Evolutionary conservation across 2,888 invertebrate genomes (phyloP).

Genomic region (Harpalus rubripes): DNA sequence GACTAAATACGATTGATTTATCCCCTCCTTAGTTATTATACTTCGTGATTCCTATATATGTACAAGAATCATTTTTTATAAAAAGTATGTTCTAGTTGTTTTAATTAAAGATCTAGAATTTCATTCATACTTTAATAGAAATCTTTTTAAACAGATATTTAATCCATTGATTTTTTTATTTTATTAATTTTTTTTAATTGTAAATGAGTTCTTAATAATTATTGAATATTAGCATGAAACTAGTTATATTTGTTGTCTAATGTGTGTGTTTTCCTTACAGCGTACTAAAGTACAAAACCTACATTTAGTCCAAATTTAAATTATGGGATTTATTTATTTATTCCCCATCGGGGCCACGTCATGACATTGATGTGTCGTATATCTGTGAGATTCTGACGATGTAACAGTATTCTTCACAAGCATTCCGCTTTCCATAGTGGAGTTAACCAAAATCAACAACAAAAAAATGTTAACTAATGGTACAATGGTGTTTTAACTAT

Average conservation of each 20-base stretch:
- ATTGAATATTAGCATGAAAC: too few species aligned
- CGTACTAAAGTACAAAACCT: slow-evolving; percentile 72
- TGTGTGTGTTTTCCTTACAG: slow-evolving; percentile 72
- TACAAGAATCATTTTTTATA: too few species aligned
- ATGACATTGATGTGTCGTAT: slow-evolving; percentile 62
- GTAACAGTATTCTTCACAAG: slow-evolving; percentile 66
- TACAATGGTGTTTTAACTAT: slow-evolving; percentile 60
- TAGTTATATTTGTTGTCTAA: slow-evolving; percentile 2
- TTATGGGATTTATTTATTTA: slow-evolving; percentile 63
- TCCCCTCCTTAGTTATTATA: too few species aligned
- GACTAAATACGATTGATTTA: too few species aligned
- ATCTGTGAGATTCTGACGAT: slow-evolving; percentile 62
- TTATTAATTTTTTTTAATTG: too few species aligned
- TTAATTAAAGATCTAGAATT: too few species aligned
- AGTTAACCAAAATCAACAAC: slow-evolving; percentile 46
- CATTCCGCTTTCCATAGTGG: slow-evolving; percentile 66
- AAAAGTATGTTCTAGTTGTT: too few species aligned
- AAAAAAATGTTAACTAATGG: slow-evolving; percentile 56
- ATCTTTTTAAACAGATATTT: too few species aligned
- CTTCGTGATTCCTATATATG: too few species aligned
- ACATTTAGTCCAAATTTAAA: slow-evolving; percentile 60
- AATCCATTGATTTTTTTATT: too few species aligned
- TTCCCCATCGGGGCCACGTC: slow-evolving; percentile 42
- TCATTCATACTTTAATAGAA: too few species aligned
- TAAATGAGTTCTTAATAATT: too few species aligned